These are phyloP conservation scores for Apostichopus leukothele DNA, from an alignment of 53 echinoderm and acorn worm species.

Conservation along the genomic window DNA sequence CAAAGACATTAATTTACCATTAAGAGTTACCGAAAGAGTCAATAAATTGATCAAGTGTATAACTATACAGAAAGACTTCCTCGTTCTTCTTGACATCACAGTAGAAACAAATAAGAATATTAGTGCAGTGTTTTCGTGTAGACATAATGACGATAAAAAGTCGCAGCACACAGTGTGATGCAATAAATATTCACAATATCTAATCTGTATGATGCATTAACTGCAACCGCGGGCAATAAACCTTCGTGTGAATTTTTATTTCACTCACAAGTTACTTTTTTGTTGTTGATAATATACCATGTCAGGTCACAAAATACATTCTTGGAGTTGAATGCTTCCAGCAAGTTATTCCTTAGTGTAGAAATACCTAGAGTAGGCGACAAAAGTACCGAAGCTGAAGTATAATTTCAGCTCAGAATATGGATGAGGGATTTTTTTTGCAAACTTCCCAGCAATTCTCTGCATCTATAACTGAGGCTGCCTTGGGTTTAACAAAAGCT, in stretches of 20 bases:
- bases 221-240: conserved; percentile 9
- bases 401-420: background rate
- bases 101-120: too few species aligned
- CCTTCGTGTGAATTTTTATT: conserved; percentile 11
- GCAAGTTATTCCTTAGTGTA: conserved; percentile 2
- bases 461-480: conserved; percentile 10
- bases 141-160: background rate
- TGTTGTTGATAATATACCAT: conserved; percentile 1
- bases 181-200: conserved; percentile 14
- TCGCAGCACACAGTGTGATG: background rate
- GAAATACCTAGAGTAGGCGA: conserved; percentile 1
- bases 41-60: background rate
- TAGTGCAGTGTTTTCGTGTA: background rate
- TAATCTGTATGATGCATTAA: conserved; percentile 5
- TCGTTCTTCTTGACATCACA: too few species aligned
- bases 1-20: background rate
- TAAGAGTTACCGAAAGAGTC: background rate
- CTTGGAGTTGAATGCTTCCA: background rate
- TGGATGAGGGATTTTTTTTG: background rate
- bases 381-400: background rate
- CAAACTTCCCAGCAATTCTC: background rate
- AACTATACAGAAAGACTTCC: too few species aligned
- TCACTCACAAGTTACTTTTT: background rate
- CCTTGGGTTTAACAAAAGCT: background rate
- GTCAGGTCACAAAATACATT: background rate